phyloP scores from a whole-genome alignment of 2,113 vertebrate genomes.

The Paracanthobrama guichenoti region DNA sequence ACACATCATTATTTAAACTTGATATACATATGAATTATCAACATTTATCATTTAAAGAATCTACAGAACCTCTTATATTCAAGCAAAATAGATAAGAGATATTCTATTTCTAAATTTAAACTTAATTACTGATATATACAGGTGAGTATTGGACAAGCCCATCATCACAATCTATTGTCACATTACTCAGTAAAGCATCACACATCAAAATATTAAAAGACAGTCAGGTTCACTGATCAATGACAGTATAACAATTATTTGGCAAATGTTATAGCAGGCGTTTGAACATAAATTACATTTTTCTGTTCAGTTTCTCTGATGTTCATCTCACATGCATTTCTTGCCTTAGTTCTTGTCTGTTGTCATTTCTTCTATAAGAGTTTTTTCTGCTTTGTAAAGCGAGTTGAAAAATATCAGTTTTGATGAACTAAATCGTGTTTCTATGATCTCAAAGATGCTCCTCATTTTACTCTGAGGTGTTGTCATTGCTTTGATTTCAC shows the following conservation, averaged over 20 bases:
- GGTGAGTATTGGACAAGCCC: not conserved
- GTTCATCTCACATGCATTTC: not conserved
- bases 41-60: not conserved
- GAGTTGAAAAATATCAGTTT: not conserved
- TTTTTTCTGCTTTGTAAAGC: fast-evolving
- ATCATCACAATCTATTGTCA: not conserved
- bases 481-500: not conserved
- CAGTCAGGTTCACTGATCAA: not conserved
- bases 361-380: not conserved
- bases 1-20: not conserved
- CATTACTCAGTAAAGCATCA: not conserved
- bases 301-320: not conserved
- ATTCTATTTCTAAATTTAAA: not conserved
- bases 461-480: constrained; percentile 6
- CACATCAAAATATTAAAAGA: not conserved
- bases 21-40: not conserved
- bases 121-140: not conserved
- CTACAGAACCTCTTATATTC: not conserved
- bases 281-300: not conserved
- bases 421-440: not conserved
- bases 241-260: not conserved
- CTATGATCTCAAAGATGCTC: not conserved
- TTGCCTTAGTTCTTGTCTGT: not conserved
- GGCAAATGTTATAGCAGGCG: not conserved
- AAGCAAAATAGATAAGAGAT: not conserved